Conservation (phyloP, 1,140 invertebrate species). For the Drosophila sturtevanti region DNA sequence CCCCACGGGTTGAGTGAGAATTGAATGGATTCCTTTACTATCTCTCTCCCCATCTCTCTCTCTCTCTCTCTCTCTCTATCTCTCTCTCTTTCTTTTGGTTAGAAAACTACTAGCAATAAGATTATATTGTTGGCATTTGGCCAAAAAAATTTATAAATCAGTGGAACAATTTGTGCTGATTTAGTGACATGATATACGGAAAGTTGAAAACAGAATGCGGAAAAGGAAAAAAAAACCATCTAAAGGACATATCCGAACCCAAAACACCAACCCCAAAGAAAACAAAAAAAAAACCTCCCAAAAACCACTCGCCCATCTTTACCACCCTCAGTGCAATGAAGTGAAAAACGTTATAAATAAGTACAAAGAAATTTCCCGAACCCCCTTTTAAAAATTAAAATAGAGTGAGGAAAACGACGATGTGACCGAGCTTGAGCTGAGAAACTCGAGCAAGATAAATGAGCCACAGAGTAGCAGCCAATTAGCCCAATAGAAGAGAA, state of each 20-base stretch:
- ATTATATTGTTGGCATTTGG: conserved; percentile 72
- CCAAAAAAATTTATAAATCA: conserved; percentile 76
- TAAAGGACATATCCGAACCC: neutral
- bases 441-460: conserved; percentile 54
- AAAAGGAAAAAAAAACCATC: conserved; percentile 2
- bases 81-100: neutral
- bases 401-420: neutral
- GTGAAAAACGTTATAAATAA: conserved; percentile 76
- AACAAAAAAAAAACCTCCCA: conserved; percentile 1
- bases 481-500: conserved; percentile 39
- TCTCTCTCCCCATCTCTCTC: neutral
- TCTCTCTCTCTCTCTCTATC: neutral
- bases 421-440: conserved; percentile 26
- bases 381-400: conserved; percentile 59
- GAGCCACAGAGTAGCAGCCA: conserved; percentile 54
- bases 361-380: conserved; percentile 47
- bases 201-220: conserved; percentile 43
- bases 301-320: neutral
- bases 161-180: conserved; percentile 78
- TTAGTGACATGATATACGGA: conserved; percentile 75
- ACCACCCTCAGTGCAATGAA: conserved; percentile 54
- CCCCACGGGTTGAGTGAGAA: neutral
- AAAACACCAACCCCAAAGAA: neutral
- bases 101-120: conserved; percentile 65
- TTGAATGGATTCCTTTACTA: neutral